Evolutionary conservation across 2,113 vertebrate species (phyloP).

Genomic region (Apeltes quadracus): DNA sequence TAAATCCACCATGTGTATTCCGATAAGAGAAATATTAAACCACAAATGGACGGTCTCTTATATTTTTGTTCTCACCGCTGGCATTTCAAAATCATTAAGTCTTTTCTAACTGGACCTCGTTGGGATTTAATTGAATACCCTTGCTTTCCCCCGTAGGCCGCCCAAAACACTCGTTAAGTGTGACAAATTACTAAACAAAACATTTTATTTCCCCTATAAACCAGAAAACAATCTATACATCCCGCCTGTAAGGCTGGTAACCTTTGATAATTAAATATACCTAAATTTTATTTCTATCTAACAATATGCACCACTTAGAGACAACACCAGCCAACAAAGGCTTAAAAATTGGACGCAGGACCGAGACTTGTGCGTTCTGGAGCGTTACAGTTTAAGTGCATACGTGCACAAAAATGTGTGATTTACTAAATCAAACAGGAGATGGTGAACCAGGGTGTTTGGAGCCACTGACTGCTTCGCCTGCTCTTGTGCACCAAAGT

Average conservation of each 20-base stretch:
- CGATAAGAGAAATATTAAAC: not conserved
- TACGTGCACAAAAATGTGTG: not conserved
- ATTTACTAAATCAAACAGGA: constrained; percentile 5
- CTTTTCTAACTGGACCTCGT: not conserved
- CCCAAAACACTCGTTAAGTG: not conserved
- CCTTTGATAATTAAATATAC: not conserved
- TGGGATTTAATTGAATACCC: too few species aligned
- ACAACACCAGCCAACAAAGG: not conserved
- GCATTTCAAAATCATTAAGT: not conserved
- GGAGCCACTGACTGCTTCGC: too few species aligned
- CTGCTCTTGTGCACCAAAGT: not conserved
- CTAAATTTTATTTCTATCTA: not conserved
- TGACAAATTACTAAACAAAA: not conserved
- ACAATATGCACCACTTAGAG: not conserved
- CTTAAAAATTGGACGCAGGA: not conserved
- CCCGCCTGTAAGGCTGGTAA: too few species aligned
- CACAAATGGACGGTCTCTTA: not conserved
- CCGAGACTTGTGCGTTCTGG: not conserved
- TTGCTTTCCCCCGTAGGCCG: too few species aligned
- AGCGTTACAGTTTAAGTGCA: not conserved
- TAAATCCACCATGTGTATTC: not conserved
- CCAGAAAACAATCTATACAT: not conserved
- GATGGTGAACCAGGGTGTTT: not conserved
- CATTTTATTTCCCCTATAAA: not conserved
- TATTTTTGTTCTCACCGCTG: not conserved